These are phyloP conservation scores for Limnodromus scolopaceus DNA, from an alignment of 2,797 vertebrate genomes.

Conservation along the genomic window DNA sequence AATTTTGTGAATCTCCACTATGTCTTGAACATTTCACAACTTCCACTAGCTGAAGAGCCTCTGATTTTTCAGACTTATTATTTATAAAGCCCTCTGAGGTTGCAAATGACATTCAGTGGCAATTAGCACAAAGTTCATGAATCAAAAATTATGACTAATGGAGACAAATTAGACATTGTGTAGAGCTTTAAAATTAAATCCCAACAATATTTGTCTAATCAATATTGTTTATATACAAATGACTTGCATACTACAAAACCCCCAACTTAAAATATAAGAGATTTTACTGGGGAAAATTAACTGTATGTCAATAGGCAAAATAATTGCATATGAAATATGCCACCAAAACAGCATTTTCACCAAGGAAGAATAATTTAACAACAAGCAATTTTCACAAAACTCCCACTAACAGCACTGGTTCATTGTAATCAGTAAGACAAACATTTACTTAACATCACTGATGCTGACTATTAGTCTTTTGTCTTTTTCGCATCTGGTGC, in stretches of 20 bases:
- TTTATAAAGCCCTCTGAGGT: not conserved
- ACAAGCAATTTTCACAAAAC: slow-evolving; percentile 23
- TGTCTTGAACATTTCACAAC: not conserved
- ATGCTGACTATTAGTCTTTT: slow-evolving; percentile 57
- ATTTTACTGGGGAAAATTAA: not conserved
- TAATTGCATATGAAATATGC: not conserved
- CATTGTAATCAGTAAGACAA: slow-evolving; percentile 59
- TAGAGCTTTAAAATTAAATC: not conserved
- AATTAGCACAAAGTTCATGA: not conserved
- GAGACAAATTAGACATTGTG: not conserved
- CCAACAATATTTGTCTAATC: not conserved
- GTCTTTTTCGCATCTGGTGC: slow-evolving; percentile 45
- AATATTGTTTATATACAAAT: not conserved
- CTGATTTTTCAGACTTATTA: not conserved
- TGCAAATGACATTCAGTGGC: not conserved
- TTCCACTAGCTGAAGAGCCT: not conserved
- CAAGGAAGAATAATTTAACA: slow-evolving; percentile 44
- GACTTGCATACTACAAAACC: not conserved
- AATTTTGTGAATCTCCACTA: not conserved
- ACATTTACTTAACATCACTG: slow-evolving; percentile 39
- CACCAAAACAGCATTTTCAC: not conserved
- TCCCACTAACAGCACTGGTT: slow-evolving; percentile 20
- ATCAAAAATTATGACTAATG: not conserved
- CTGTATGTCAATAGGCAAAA: not conserved
- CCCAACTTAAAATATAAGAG: not conserved